Evolutionary conservation across 2,888 invertebrate species (phyloP), one percentile per base, ranked within the genome.

Genomic region (Noctua janthina): DNA sequence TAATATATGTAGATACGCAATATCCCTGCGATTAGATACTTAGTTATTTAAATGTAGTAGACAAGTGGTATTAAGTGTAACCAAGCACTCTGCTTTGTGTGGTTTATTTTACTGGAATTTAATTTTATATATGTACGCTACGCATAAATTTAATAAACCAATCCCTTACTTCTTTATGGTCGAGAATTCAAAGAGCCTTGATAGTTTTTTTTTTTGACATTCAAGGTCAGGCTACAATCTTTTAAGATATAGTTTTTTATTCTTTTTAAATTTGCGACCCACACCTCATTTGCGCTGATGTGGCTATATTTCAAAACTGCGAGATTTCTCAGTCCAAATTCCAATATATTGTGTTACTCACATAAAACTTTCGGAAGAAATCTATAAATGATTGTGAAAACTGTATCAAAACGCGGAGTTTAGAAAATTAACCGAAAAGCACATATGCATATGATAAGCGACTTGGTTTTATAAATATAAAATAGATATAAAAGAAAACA

Each of bases 31-130:
- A 67, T 64, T 49, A 51, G 11, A 67, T 67, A 67, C 49, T 75
- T 75, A n/a, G 67, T 75, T 82, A 80, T 80, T 82, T 82, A 82
- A 75, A 80, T 80, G 56, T 67, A 23, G 74, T 67, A 35, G 23
- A 62, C 81, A 70, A 79, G 46, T 81, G 51, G 72, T 35, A 71
- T 72, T 46, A 54, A n/a, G 35, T 74, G 46, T 13, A 35, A 35
- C 51, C 17, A 17, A n/a, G n/a, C 35, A 67, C 39, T 49, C 20
- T 80, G 10, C 43, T 75, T 68, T 51, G 23, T 51, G 56, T 49
- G n/a, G n/a, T 35, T 78, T 35, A 78, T 67, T 56, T 46, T 23
- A 51, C 35, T 62, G 23, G 6, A 20, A n/a, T 72, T n/a, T 64
- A 15, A 15, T 1, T 43, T n/a, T 23, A 20, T 8, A 1, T 43